Evolutionary conservation across 1,140 invertebrate species (phyloP).

Genomic region (Scaptomyza graminum): DNA sequence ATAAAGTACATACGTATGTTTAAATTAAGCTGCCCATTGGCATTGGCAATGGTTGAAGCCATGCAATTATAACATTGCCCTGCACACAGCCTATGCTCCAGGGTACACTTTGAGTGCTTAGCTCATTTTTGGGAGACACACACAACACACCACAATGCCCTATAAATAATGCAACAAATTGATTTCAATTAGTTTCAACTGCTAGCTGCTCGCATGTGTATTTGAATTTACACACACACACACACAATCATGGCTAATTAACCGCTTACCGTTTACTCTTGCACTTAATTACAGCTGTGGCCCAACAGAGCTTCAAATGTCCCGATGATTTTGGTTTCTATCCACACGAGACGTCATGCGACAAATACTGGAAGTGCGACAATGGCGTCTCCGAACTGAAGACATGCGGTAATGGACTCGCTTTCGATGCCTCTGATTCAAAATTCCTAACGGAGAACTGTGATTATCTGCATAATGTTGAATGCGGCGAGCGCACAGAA

Average conservation of each 20-base stretch:
- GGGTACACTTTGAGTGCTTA: constrained; percentile 9
- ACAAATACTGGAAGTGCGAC: constrained; percentile 98
- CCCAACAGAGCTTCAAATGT: constrained; percentile 94
- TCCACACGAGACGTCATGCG: constrained; percentile 94
- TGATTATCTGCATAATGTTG: constrained; percentile 97
- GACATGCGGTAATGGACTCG: constrained; percentile 96
- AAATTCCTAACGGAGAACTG: constrained; percentile 97
- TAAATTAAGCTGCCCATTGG: constrained; percentile 5
- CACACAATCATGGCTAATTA: constrained; percentile 19
- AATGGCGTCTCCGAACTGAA: constrained; percentile 94
- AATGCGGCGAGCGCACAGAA: constrained; percentile 94
- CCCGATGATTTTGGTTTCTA: constrained; percentile 98
- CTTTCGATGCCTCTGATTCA: constrained; percentile 94
- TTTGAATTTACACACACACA: constrained; percentile 11
- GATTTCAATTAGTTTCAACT: constrained; percentile 9
- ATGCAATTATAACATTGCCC: neutral
- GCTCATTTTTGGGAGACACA: constrained; percentile 5
- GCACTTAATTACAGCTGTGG: constrained; percentile 85
- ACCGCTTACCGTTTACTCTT: neutral
- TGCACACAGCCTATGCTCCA: neutral
- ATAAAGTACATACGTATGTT: neutral
- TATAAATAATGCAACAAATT: constrained; percentile 39
- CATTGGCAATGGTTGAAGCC: constrained; percentile 11
- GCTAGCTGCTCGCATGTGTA: neutral
- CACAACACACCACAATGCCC: neutral